A percentile compares a stretch with the other conserved stretches of the same genome.
phyloP scores from a whole-genome alignment of 2,113 vertebrate species.

The Crypturellus undulatus region DNA sequence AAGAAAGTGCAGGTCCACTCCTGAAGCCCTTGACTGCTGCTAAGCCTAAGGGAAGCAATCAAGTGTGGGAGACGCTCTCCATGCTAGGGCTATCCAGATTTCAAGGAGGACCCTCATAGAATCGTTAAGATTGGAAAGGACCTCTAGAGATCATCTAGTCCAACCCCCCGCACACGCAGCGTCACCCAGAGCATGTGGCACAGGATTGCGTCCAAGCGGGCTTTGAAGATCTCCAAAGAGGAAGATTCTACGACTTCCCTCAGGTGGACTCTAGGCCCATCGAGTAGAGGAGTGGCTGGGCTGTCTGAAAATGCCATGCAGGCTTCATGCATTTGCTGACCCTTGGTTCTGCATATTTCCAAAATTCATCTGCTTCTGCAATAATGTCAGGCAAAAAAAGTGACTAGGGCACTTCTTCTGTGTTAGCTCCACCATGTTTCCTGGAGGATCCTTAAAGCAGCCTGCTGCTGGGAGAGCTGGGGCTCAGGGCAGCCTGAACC shows the following conservation, averaged over 20 bases:
- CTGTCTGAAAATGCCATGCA: not conserved
- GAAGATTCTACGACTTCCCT: not conserved
- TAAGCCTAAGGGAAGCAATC: not conserved
- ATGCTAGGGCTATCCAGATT: not conserved
- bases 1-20: not conserved
- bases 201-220: no score
- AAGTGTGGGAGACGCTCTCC: not conserved
- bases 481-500: not conserved
- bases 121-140: not conserved
- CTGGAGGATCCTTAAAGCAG: not conserved
- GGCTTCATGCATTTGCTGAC: not conserved
- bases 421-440: accelerated
- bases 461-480: not conserved
- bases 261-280: not conserved
- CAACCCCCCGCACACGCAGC: no score
- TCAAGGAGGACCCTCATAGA: not conserved
- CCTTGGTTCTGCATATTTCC: not conserved
- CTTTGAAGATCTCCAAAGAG: no score
- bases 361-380: not conserved
- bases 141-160: no score
- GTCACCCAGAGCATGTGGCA: no score
- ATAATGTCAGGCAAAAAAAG: not conserved
- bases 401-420: not conserved
- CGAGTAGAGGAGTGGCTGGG: not conserved
- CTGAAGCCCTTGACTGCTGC: not conserved